Evolutionary conservation across 2,888 invertebrate genomes (phyloP).

Genomic region (Aphodius sticticus): DNA sequence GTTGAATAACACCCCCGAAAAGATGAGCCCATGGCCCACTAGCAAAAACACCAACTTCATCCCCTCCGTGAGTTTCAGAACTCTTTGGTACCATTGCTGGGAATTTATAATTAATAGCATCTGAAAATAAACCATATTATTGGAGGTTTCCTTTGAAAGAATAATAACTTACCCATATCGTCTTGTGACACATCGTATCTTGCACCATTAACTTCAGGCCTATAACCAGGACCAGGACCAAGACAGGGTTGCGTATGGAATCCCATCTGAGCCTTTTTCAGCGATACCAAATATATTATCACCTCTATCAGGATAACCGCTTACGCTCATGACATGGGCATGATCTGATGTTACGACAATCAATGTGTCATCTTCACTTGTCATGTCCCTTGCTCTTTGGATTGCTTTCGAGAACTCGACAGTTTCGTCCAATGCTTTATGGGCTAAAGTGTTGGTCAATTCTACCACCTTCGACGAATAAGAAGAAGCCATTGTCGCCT

Average conservation of each 20-base stretch:
- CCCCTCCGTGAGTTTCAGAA: slow-evolving; percentile 74
- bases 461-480: slow-evolving; percentile 80
- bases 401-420: slow-evolving; percentile 69
- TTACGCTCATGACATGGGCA: slow-evolving; percentile 78
- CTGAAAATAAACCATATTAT: slow-evolving; percentile 52
- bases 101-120: slow-evolving; percentile 61
- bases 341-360: slow-evolving; percentile 83
- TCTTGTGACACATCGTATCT: slow-evolving; percentile 65
- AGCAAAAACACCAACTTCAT: slow-evolving; percentile 83
- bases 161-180: slow-evolving; percentile 54
- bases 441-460: slow-evolving; percentile 75
- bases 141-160: not conserved
- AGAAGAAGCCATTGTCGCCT: slow-evolving; percentile 72
- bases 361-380: slow-evolving; percentile 71
- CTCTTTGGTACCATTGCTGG: slow-evolving; percentile 69
- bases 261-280: slow-evolving; percentile 62
- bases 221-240: slow-evolving; percentile 72
- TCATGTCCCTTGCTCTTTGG: slow-evolving; percentile 71
- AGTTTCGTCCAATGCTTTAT: slow-evolving; percentile 79
- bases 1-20: slow-evolving; percentile 80
- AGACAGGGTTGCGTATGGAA: slow-evolving; percentile 73
- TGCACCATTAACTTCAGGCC: slow-evolving; percentile 47
- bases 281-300: slow-evolving; percentile 65
- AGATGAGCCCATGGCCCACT: slow-evolving; percentile 82
- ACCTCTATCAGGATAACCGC: slow-evolving; percentile 75